These are phyloP conservation scores for Molorchus minor DNA, from an alignment of 2,888 invertebrate genomes.

Conservation along the genomic window DNA sequence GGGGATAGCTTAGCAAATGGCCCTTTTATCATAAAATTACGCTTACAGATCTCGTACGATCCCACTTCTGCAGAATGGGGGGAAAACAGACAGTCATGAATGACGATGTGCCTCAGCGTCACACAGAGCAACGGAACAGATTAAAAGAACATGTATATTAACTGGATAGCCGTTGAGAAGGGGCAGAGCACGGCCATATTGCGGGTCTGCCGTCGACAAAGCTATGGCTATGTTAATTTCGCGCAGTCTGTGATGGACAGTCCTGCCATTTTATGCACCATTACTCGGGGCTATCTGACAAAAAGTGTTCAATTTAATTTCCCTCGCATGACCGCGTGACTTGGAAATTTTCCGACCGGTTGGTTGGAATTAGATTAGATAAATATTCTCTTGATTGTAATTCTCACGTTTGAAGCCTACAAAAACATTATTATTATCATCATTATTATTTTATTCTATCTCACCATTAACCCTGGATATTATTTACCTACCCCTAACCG, in stretches of 20 bases:
- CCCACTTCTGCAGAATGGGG: background rate
- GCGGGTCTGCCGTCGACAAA: conserved; percentile 3
- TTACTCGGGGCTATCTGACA: conserved; percentile 40
- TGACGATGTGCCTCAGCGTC: background rate
- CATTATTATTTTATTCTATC: no score
- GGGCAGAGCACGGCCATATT: conserved; percentile 9
- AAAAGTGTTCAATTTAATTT: conserved; percentile 45
- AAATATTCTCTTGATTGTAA: no score
- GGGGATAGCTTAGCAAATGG: background rate
- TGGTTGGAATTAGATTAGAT: conserved; percentile 16
- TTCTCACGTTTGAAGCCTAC: no score
- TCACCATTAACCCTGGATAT: no score
- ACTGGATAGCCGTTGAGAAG: conserved; percentile 19
- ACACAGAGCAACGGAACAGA: background rate
- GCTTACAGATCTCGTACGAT: background rate
- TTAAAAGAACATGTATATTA: conserved; percentile 23
- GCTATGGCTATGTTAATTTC: conserved; percentile 24
- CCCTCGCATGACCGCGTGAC: conserved; percentile 42
- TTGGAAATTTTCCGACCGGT: conserved; percentile 37
- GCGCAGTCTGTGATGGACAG: conserved; percentile 28
- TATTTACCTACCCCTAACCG: no score
- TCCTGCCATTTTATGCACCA: conserved; percentile 36
- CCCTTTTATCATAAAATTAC: background rate
- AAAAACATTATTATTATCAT: no score
- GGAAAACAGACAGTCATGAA: background rate